Base-by-base conservation (phyloP, 2,797 vertebrate species). In the Tangara arthus region DNA sequence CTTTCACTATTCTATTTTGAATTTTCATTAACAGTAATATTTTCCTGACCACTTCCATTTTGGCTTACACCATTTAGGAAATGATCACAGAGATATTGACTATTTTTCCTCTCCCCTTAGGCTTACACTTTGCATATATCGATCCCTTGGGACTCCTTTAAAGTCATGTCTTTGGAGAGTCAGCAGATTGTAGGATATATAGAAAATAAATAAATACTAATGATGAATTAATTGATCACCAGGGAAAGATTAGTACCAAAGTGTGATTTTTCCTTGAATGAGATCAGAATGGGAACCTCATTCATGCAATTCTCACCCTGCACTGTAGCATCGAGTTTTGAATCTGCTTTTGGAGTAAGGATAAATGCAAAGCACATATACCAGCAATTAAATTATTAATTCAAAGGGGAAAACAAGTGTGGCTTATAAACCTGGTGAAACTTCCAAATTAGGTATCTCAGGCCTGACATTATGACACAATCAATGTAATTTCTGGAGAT, bases 191-290 rank as follows among this genome's bases (percentile, higher is more conserved):
- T 19, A 64, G 57, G 60, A 93, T 70, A 81, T 69, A 91, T 1
- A 69, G 69, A 77, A 84, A 92, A 86, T 44, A 82, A 94, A 95
- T 59, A 89, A 88, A 94, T 46, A 89, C 55, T 69, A 78, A 84
- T 50, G 46, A 87, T 84, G 15, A 91, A 80, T 73, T 90, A 89
- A 94, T 39, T 86, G 82, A 69, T 89, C 70, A 70, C 39, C 15
- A 64, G 69, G 68, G 89, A 53, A 92, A 88, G 37, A 71, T 61
- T 92, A 91, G 32, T 52, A 61, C 19, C 22, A 41, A 89, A 83
- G 46, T 39, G 47, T 35, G 22, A 70, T 82, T 80, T 64, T 78
- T 60, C 18, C 34, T 52, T 59, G 39, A 92, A 65, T 1, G 4
- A 88, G 24, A 65, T 22, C 4, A 2, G 28, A 71, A 80, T 0